A percentile compares a stretch with the other conserved stretches of the same genome.
Conservation (phyloP, 1,140 invertebrate genomes). For the Rhopalosiphum maidis region DNA sequence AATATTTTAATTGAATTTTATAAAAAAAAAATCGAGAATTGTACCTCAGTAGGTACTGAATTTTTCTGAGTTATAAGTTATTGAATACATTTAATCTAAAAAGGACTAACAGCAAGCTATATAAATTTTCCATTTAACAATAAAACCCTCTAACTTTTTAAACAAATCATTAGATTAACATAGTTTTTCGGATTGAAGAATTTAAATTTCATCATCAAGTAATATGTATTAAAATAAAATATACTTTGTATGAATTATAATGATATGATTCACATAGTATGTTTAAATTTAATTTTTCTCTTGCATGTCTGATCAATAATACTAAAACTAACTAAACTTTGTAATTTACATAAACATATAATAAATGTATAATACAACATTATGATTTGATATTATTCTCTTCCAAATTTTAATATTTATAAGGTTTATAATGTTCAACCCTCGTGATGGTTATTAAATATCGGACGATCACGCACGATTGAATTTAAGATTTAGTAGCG, state of each 20-base stretch:
- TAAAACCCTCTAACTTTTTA: background rate
- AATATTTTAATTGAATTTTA: background rate
- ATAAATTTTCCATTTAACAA: background rate
- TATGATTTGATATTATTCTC: background rate
- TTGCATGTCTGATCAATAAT: background rate
- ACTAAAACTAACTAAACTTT: background rate
- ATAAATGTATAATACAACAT: background rate
- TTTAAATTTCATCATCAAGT: too few species aligned
- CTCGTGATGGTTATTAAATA: background rate
- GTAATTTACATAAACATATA: background rate
- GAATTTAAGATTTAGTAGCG: background rate
- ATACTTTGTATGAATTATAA: background rate
- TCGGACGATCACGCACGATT: background rate
- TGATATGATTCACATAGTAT: background rate
- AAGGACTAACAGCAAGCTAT: background rate
- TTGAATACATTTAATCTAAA: background rate
- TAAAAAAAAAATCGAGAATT: background rate
- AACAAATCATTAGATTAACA: background rate
- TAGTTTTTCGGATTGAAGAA: background rate
- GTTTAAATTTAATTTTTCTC: background rate
- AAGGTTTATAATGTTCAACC: background rate
- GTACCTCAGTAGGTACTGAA: too few species aligned
- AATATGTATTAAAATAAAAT: background rate
- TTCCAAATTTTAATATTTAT: background rate
- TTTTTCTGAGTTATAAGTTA: too few species aligned